Evolutionary conservation across 2,888 invertebrate genomes (phyloP), one percentile per base, ranked within the genome.

Genomic region (Crepidodera aurea): DNA sequence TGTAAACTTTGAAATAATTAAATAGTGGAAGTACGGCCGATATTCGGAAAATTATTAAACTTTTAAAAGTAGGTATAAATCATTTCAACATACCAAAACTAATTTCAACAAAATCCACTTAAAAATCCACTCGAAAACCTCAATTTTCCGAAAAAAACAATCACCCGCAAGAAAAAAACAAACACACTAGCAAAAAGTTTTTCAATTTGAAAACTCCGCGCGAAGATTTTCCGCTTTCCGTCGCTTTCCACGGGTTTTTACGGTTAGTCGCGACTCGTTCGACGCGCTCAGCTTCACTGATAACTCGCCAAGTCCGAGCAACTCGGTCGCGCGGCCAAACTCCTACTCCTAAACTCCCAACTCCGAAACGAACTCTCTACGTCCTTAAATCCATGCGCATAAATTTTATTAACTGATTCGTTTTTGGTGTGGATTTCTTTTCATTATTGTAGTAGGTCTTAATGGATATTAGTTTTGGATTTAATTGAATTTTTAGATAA

Each of bases 341-440:
- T 63, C 62, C 62, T 58, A 25, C 59, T 59, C 59, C 59, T 18
- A 22, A 34, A 27, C 37, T 56, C 48, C 25, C 19, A 25, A 46
- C 46, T 22, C 46, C 13, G 15, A 25, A 27, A 27, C 15, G 40
- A 44, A 29, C 46, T 34, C 48, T 15, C 57, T 12, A 39, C 16
- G 27, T 50, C 55, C 55, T 55, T 34, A 34, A 61, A 55, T 59
- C 59, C 63, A 63, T 63, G 63, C 63, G 59, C 63, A 59, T 55
- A 44, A 55, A 61, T 61, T 61, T 59, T 37, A 44, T 59, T 40
- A 40, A 54, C 16, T 25, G 40, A 55, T 48, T 62, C 40, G 37
- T 19, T 42, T 27, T 44, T 57, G 16, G 32, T 29, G 39, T 25
- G 48, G 53, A 53, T 29, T 50, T 56, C 48, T 37, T 57, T 57